Evolutionary conservation across 92 coral and sea anemone genomes (phyloP), one percentile per base, ranked within the genome.

Genomic region (Heliopora coerulea): DNA sequence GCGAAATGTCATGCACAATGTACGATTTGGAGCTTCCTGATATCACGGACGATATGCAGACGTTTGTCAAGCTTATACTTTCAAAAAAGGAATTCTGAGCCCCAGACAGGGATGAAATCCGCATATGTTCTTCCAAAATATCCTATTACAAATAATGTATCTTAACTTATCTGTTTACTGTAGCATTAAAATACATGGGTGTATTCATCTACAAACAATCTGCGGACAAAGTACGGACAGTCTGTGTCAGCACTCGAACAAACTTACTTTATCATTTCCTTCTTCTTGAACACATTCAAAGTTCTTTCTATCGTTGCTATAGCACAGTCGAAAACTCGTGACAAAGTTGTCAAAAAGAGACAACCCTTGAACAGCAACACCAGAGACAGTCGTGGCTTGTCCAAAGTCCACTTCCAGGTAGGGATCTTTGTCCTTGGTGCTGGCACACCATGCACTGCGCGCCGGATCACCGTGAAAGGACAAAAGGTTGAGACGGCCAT

Each of bases 361-460:
- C 40, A 96, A 87, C 1, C 99, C 99, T 77, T 95, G 99, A 17
- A 95, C 49, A 37, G 99, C 99, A 26, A 95, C 89, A 3, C 99
- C 97, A 0, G 99, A 86, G 49, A 95, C 72, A 8, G 99, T 95
- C 76, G 80, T 95, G 46, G 88, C 99, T 34, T 89, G 87, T 34
- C 74, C 89, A 23, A 95, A 85, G 25, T 86, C 99, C 30, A 95
- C 82, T 0, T 96, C 88, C 14, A 95, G 73, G 64, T 90, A 95
- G 0, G 99, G 99, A 19, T 88, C 97, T 79, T 90, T 91, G 46
- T 95, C 99, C 32, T 86, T 97, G 46, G 83, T 83, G 61, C 86
- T 96, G 4, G 97, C 91, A 41, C 99, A 95, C 99, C 99, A 95
- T 4, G 99, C 97, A 13, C 96, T 95, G 40, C 89, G 79, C 56